These are phyloP conservation scores for Aphelenchoides bicaudatus DNA, from an alignment of 2,888 invertebrate species.

Conservation along the genomic window DNA sequence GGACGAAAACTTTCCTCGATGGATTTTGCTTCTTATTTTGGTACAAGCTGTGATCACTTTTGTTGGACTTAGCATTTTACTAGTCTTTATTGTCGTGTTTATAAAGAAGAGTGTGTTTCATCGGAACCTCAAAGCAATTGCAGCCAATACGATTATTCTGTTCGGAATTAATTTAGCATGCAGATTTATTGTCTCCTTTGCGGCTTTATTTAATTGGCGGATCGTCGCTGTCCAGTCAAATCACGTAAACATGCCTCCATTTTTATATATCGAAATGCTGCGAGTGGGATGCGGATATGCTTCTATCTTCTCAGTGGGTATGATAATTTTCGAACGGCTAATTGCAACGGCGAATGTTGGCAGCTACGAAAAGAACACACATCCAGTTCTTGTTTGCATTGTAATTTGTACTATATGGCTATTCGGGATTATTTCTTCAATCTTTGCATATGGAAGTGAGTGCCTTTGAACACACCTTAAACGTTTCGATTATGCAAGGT, in stretches of 20 bases:
- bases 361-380: neutral
- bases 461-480: too few species aligned
- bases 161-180: neutral
- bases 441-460: neutral
- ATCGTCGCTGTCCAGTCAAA: neutral
- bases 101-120: neutral
- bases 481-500: too few species aligned
- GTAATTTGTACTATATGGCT: neutral
- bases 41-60: neutral
- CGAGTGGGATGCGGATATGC: neutral
- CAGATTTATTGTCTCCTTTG: neutral
- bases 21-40: neutral
- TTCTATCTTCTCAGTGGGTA: neutral
- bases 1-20: neutral
- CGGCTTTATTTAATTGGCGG: neutral
- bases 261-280: neutral
- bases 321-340: neutral
- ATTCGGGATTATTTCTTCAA: neutral
- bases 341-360: neutral
- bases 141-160: neutral
- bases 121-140: neutral
- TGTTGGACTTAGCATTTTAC: neutral
- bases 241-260: neutral
- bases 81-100: neutral
- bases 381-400: neutral